Base-by-base conservation (phyloP, 2,113 vertebrate species). In the Ginglymostoma cirratum region DNA sequence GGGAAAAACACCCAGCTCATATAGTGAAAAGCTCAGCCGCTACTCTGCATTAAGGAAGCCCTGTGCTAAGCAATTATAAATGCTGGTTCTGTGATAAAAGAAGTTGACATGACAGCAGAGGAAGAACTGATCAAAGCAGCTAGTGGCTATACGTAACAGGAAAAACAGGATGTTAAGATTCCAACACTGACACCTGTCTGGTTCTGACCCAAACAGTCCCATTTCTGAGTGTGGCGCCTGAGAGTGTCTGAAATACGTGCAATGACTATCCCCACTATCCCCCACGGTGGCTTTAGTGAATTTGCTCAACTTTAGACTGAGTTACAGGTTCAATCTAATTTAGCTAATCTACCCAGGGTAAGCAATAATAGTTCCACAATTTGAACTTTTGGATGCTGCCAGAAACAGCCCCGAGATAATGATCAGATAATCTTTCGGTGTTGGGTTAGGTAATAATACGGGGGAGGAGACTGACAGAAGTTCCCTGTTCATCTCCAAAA, bases 91-190 rank as follows among this genome's bases (percentile, higher is more conserved):
- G 30, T 66, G 61, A 38, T 34, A 30, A 12, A 65, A 34, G 30
- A 38, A n/a, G 15, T 80, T 15, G 4, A 42, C 15, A 5, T 12
- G 55, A 38, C 89, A 66, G 15, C 15, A 65, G 89, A 93, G 61
- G 34, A 93, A 93, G 61, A 93, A 21, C 34, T 93, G 89, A 93
- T 67, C 89, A 93, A 92, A 93, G 89, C 34, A 38, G n/a, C 55
- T n/a, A 38, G 48, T 23, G n/a, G 34, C 6, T 12, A 66, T 19
- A 66, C 12, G 34, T 66, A 93, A 93, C 34, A 34, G 3, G 12
- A n/a, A 92, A 65, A 66, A 34, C 61, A 67, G 89, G 89, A 93
- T 38, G 61, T 34, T 23, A 38, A 66, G 5, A 0, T 38, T 38
- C 89, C 17, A 30, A 90, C 52, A 34, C 30, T 2, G 27, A 61